Conservation (phyloP, 2,797 vertebrate genomes). For the Micromesistius poutassou region DNA sequence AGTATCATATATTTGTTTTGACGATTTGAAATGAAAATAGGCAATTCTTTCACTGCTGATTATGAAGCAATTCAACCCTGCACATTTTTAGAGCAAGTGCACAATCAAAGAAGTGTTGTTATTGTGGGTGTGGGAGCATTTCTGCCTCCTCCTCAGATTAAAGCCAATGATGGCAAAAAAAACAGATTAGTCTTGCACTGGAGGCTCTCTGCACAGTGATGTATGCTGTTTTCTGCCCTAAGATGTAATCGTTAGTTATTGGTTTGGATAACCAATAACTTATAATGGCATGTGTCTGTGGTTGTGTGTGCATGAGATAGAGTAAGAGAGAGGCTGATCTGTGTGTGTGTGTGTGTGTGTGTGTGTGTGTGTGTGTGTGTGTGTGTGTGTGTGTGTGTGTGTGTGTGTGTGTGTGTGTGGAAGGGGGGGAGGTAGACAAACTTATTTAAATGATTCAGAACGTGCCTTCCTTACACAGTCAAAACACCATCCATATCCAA, state of each 20-base stretch:
- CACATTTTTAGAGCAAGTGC: neutral
- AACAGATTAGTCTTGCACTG: neutral
- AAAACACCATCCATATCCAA: constrained; percentile 33
- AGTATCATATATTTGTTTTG: neutral
- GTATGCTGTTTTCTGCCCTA: neutral
- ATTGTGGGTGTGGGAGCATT: neutral
- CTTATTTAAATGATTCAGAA: constrained; percentile 61
- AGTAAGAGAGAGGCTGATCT: no score
- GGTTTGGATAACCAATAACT: neutral
- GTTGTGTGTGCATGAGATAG: no score
- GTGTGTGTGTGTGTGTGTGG: no score
- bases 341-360: no score
- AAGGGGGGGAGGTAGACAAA: constrained; percentile 43
- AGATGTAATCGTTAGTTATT: neutral
- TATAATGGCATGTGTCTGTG: neutral
- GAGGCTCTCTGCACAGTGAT: neutral
- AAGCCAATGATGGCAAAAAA: neutral
- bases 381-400: no score
- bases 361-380: no score
- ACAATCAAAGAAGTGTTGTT: neutral
- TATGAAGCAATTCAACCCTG: neutral
- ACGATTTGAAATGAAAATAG: neutral
- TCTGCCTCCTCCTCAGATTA: neutral
- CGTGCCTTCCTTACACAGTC: constrained; percentile 56
- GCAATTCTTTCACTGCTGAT: neutral